Percentiles rank a stretch among this genome's conserved stretches.
Evolutionary conservation across 2,113 vertebrate genomes (phyloP).

Genomic region (Callipepla californica): DNA sequence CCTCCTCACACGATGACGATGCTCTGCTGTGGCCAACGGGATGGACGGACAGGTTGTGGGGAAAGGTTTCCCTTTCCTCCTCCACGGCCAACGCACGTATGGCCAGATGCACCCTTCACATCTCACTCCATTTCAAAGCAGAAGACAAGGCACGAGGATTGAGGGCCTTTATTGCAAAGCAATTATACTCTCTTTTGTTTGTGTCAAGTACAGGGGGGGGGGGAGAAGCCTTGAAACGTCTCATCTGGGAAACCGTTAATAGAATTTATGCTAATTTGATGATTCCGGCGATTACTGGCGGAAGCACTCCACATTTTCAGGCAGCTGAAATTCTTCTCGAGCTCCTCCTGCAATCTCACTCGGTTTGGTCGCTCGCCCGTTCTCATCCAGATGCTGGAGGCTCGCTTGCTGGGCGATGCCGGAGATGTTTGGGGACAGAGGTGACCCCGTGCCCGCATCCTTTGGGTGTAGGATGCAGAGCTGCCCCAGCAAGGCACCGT

Average conservation of each 20-base stretch:
- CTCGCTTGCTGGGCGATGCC: fast-evolving
- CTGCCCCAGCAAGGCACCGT: fast-evolving
- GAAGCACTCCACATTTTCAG: constrained; percentile 68
- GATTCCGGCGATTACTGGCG: constrained; percentile 70
- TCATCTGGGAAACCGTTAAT: constrained; percentile 76
- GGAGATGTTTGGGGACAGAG: background rate
- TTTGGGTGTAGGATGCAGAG: background rate
- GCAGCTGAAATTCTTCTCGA: constrained; percentile 61
- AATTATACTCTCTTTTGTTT: constrained; percentile 75
- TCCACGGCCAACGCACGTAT: background rate
- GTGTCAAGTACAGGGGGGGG: constrained; percentile 13
- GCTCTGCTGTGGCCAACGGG: fast-evolving
- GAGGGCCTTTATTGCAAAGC: constrained; percentile 56
- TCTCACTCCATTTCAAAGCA: background rate
- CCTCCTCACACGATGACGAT: fast-evolving
- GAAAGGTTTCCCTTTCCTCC: background rate
- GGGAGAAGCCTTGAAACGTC: constrained; percentile 63
- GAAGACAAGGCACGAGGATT: background rate
- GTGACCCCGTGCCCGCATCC: fast-evolving
- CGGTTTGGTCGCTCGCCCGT: background rate
- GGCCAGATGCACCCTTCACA: constrained; percentile 26
- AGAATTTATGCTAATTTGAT: constrained; percentile 79
- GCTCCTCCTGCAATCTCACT: background rate
- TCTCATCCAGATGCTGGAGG: fast-evolving
- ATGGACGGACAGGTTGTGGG: background rate